phyloP scores from a whole-genome alignment of 92 coral and sea anemone species.

The Heteractis magnifica region DNA sequence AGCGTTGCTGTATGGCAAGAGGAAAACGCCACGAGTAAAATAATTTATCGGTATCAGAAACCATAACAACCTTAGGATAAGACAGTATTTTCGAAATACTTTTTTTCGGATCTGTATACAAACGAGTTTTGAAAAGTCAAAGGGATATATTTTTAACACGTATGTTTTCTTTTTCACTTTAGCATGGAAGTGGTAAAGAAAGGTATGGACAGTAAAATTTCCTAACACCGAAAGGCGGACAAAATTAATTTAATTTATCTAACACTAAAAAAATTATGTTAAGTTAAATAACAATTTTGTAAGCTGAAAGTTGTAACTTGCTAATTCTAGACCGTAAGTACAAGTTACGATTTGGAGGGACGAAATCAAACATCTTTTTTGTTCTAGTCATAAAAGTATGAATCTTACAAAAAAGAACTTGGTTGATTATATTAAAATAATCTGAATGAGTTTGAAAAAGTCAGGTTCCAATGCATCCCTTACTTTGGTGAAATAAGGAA shows the following conservation, averaged over 20 bases:
- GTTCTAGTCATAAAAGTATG: background rate
- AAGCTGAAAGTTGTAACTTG: background rate
- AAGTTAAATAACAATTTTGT: background rate
- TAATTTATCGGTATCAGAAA: background rate
- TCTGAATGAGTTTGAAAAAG: background rate
- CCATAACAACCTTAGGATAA: conserved; percentile 11
- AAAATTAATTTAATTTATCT: conserved; percentile 14
- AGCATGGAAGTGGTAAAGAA: conserved; percentile 38
- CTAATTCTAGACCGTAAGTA: background rate
- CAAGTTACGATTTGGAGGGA: background rate
- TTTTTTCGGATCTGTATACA: conserved; percentile 9
- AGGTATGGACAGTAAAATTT: conserved; percentile 13
- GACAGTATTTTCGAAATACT: conserved; percentile 4
- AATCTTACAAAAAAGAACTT: background rate
- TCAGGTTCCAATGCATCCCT: background rate
- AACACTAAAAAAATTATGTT: background rate
- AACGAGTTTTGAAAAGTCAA: conserved; percentile 6
- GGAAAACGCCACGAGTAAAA: conserved; percentile 37
- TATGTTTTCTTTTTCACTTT: conserved; percentile 25
- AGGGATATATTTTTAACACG: conserved; percentile 13
- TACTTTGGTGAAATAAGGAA: background rate
- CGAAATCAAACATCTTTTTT: background rate
- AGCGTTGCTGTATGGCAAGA: conserved; percentile 56
- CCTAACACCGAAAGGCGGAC: conserved; percentile 22
- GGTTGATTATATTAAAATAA: background rate